Evolutionary conservation across 2,888 invertebrate genomes (phyloP), one percentile per base, ranked within the genome.

Genomic region (Caenorhabditis macrosperma): DNA sequence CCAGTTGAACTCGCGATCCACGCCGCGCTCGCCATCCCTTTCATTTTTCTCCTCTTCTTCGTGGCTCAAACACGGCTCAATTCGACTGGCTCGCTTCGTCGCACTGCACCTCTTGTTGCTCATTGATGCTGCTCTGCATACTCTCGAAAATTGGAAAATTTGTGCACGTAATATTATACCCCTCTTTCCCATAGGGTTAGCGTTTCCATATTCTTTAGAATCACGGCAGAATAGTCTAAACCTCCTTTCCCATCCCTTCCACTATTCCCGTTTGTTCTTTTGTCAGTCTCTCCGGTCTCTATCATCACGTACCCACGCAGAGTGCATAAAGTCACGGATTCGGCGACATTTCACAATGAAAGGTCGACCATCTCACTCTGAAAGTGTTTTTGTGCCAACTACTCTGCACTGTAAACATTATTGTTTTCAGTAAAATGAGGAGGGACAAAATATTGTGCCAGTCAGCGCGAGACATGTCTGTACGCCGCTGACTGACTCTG

Each of bases 51-150:
- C 41, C 6, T 38, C 35, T 54, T 54, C 41, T 41, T 48, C 44
- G n/a, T 46, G 33, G 61, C 63, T 63, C 54, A 35, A 44, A n/a
- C 22, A 35, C 33, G n/a, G 60, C 60, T 71, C 54, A 54, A n/a
- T 54, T 17, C 24, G 17, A 20, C 17, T 1, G 17, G 26, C 57
- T 48, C 35, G 15, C 9, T 50, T 68, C 68, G 50, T 60, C 20
- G 15, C 24, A n/a, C 20, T 28, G 9, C 48, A 22, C 28, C 22
- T 68, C 26, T 15, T 20, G 26, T 35, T 50, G 17, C 17, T 35
- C 48, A 38, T 54, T 46, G 30, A 10, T 55, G 5, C 30, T 64
- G 24, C 12, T 38, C 38, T 33, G 20, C 59, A 35, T 41, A 26
- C n/a, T 26, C 24, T 15, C 20, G 12, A 38, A 24, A 59, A 38